Conservation (phyloP, 2,888 invertebrate genomes). For the Apotomis betuletana region DNA sequence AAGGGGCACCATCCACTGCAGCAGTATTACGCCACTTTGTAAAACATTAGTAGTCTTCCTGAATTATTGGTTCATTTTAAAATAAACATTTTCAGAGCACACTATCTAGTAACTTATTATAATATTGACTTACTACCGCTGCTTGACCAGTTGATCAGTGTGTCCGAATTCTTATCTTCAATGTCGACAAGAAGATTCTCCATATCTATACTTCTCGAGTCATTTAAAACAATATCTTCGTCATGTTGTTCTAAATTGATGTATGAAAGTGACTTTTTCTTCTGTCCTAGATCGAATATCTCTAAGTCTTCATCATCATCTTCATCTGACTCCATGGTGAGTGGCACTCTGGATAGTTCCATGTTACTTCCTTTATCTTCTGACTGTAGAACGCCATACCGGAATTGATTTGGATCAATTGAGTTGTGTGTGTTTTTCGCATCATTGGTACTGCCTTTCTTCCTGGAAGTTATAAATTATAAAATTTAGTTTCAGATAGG, state of each 20-base stretch:
- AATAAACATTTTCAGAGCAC: background rate
- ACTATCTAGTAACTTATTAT: conserved; percentile 55
- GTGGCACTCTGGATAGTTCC: conserved; percentile 73
- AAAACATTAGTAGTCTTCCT: too few relatives aligned
- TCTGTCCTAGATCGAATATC: conserved; percentile 78
- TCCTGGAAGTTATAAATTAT: conserved; percentile 60
- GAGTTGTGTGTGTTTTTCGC: conserved; percentile 61
- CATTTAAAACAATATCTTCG: conserved; percentile 67
- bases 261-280: conserved; percentile 75
- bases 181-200: conserved; percentile 75
- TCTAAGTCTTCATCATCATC: conserved; percentile 80
- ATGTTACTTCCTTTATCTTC: conserved; percentile 74
- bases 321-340: conserved; percentile 80
- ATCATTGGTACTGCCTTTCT: conserved; percentile 67
- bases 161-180: conserved; percentile 69
- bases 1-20: too few relatives aligned
- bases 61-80: too few relatives aligned
- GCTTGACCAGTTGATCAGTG: conserved; percentile 74
- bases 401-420: conserved; percentile 74
- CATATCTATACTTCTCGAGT: conserved; percentile 54
- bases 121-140: conserved; percentile 73
- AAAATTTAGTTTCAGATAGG: conserved; percentile 6
- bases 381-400: conserved; percentile 78
- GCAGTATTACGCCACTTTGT: too few relatives aligned
- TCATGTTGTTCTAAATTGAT: conserved; percentile 74